Evolutionary conservation across 2,797 vertebrate species (phyloP).

Genomic region (Enteromius afrohamiltoni): DNA sequence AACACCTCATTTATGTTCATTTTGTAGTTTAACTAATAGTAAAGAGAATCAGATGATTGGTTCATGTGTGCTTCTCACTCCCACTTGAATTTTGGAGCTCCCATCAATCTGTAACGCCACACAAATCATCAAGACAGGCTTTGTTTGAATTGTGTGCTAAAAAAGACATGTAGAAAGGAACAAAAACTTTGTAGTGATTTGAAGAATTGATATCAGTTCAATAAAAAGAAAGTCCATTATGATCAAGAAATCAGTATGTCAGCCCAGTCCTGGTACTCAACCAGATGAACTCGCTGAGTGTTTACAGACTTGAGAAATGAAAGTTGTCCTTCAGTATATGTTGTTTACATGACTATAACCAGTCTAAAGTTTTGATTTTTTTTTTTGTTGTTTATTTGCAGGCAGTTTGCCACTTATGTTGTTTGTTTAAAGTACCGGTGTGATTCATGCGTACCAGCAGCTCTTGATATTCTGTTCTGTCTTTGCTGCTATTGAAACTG

Average conservation of each 20-base stretch:
- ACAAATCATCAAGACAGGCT: neutral
- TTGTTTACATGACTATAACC: neutral
- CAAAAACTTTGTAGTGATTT: neutral
- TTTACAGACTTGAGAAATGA: neutral
- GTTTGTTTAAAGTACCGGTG: neutral
- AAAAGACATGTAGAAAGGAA: no score
- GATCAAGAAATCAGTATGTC: neutral
- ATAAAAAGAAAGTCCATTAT: neutral
- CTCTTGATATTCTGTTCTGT: neutral
- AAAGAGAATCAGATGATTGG: neutral
- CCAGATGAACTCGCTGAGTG: neutral
- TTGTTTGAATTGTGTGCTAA: no score
- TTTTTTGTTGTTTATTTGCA: no score
- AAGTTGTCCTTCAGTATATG: neutral
- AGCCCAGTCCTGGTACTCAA: neutral
- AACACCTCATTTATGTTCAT: neutral
- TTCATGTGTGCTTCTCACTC: neutral
- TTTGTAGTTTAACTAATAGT: neutral
- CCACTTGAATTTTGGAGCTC: neutral
- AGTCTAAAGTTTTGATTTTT: neutral
- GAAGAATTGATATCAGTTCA: neutral
- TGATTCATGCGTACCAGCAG: neutral
- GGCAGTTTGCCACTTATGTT: neutral
- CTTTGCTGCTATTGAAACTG: neutral
- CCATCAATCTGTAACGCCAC: neutral